Base-by-base conservation (phyloP, 1,140 invertebrate genomes). In the Meloidogyne floridensis region DNA sequence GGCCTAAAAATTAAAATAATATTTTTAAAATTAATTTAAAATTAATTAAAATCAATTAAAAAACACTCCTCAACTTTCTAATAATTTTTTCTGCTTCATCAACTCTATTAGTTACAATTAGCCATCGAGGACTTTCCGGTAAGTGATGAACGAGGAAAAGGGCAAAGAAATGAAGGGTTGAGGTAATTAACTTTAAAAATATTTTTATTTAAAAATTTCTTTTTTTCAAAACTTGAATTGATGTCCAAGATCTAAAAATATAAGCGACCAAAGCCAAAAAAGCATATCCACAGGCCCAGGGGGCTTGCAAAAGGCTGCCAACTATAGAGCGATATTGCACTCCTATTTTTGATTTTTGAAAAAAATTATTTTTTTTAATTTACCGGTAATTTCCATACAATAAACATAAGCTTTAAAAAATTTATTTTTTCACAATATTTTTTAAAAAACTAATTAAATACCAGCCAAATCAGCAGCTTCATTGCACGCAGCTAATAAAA, bases 251-350 rank as follows among this genome's bases (percentile, higher is more conserved):
- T 56, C 89, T 90, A 54, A 80, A 83, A 15, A 89, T 53, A 80
- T 89, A 89, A 59, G 88, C 88, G 47, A 90, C 81, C 51, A 89
- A 77, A 18, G 89, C 88, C 11, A 89, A 77, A 8, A 90, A 84
- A 43, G 88, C 86, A 82, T 89, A 89, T 54, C 88, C 88, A 74
- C 90, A 81, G 5, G 88, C 88, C 88, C 88, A 89, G 11, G 88
- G 88, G 11, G 87, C 88, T 82, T 89, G 89, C 2, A 89, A 76
- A 51, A 89, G 77, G 42, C 80, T 82, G 7, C 88, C 88, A 3
- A 89, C 88, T 71, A 89, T 86, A 13, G 88, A 89, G 20, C 88
- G 82, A 32, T 86, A 86, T 51, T 86, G 86, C 15, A 86, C 82
- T 13, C 77, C 69, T 20, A 32, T 15, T 43, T n/a, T 43, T 10